A percentile compares a stretch with the other conserved stretches of the same genome.
These are phyloP conservation scores for Lasioglossum leucozonium DNA, from an alignment of 2,888 invertebrate genomes.

Conservation along the genomic window DNA sequence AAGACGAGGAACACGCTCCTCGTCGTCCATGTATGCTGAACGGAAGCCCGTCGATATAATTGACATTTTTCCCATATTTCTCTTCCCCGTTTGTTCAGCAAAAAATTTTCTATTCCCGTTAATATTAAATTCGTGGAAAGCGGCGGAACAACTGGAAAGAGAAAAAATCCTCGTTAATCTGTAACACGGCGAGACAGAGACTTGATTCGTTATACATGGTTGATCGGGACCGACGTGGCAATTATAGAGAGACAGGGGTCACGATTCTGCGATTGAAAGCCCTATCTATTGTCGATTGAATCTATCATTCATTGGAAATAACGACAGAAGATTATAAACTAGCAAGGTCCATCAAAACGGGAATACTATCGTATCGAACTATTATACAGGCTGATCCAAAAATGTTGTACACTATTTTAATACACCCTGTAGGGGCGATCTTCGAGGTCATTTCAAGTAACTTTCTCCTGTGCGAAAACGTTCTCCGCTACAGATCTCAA, in stretches of 20 bases:
- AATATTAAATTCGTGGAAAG: conserved; percentile 36
- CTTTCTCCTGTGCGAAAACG: too few species aligned
- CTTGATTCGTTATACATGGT: not conserved
- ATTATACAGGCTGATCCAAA: too few species aligned
- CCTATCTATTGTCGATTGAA: not conserved
- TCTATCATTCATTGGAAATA: not conserved
- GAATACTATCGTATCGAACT: not conserved
- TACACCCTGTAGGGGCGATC: too few species aligned
- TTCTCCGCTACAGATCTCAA: too few species aligned
- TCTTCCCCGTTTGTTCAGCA: not conserved
- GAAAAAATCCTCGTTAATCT: not conserved
- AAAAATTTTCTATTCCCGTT: conserved; percentile 3
- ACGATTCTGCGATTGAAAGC: not conserved
- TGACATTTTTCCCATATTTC: conserved; percentile 44
- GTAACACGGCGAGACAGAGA: not conserved
- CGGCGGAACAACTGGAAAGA: not conserved
- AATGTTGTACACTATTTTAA: too few species aligned
- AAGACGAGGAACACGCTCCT: not conserved
- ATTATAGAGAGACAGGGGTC: not conserved
- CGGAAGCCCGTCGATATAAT: conserved; percentile 26
- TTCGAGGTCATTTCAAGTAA: too few species aligned
- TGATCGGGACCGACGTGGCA: not conserved
- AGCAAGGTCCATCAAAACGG: not conserved
- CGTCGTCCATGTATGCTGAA: not conserved
- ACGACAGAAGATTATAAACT: not conserved